Conservation (phyloP, 2,113 vertebrate species). For the Halichoeres trimaculatus region DNA sequence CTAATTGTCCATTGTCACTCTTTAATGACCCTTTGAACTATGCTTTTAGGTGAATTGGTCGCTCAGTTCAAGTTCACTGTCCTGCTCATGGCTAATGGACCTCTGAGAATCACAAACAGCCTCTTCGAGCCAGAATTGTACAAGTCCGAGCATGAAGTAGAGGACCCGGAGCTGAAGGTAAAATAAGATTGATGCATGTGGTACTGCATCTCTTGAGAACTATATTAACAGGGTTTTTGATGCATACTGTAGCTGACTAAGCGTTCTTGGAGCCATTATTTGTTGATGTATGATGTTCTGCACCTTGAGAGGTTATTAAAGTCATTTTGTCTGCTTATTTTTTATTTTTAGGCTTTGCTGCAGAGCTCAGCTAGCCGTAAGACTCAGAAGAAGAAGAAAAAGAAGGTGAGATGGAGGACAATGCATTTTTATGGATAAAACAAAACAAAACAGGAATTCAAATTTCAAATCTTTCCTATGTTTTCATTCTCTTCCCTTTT, state of each 20-base stretch:
- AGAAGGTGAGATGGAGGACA: constrained; percentile 88
- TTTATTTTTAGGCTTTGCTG: constrained; percentile 88
- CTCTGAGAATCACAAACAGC: constrained; percentile 94
- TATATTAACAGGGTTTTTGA: background rate
- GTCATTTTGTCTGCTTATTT: constrained; percentile 2
- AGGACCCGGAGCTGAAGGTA: constrained; percentile 95
- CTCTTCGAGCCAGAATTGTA: constrained; percentile 94
- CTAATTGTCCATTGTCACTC: background rate
- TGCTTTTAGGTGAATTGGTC: constrained; percentile 89
- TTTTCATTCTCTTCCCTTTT: background rate
- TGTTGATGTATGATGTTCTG: constrained; percentile 19
- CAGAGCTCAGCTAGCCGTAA: constrained; percentile 97
- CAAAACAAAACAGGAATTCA: background rate
- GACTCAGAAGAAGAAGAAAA: constrained; percentile 99
- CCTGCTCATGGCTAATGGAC: constrained; percentile 97
- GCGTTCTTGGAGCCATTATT: constrained; percentile 24
- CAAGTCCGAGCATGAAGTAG: constrained; percentile 94
- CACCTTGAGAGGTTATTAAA: constrained; percentile 4
- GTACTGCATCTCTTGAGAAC: background rate
- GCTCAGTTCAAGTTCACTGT: constrained; percentile 99
- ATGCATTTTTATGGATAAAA: background rate
- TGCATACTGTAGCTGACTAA: background rate
- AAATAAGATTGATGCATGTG: constrained; percentile 22
- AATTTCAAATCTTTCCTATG: background rate
- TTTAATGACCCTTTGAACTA: background rate